These are phyloP conservation scores for Gobius niger DNA, from an alignment of 2,113 vertebrate species.

Conservation along the genomic window DNA sequence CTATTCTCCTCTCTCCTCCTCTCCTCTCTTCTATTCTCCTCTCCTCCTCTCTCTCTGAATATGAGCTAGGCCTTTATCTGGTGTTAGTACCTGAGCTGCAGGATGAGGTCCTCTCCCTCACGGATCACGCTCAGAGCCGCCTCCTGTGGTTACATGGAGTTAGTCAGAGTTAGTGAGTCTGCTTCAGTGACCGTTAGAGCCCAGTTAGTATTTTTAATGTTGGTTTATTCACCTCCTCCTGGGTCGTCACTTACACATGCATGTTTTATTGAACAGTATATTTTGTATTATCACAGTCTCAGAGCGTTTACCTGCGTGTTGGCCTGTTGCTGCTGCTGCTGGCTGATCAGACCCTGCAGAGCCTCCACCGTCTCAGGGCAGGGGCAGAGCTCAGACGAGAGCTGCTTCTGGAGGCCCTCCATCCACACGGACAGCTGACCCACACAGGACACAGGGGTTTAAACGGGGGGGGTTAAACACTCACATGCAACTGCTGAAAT, in stretches of 20 bases:
- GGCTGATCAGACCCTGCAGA: slow-evolving; percentile 66
- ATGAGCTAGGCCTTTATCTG: too few relatives aligned
- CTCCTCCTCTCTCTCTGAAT: too few relatives aligned
- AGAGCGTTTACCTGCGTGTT: slow-evolving; percentile 66
- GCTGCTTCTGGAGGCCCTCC: slow-evolving; percentile 74
- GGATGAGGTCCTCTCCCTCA: slow-evolving; percentile 75
- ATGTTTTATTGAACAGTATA: too few relatives aligned
- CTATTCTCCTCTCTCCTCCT: not conserved
- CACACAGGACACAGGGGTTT: not conserved
- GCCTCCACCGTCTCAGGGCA: slow-evolving; percentile 65
- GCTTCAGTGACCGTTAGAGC: slow-evolving; percentile 34
- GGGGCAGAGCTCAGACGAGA: slow-evolving; percentile 50
- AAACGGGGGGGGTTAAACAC: too few relatives aligned
- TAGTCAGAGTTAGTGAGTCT: slow-evolving; percentile 38
- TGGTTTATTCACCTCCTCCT: too few relatives aligned
- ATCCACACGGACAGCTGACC: slow-evolving; percentile 68
- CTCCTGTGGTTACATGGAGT: slow-evolving; percentile 60
- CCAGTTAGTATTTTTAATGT: not conserved
- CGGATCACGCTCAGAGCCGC: slow-evolving; percentile 74
- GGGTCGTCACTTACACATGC: too few relatives aligned
- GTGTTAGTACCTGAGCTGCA: slow-evolving; percentile 69
- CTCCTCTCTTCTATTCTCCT: too few relatives aligned
- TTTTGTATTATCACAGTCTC: too few relatives aligned
- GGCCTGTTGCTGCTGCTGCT: slow-evolving; percentile 72
- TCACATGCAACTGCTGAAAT: too few relatives aligned